Evolutionary conservation across 2,113 vertebrate genomes (phyloP).

Genomic region (Antechinus flavipes): DNA sequence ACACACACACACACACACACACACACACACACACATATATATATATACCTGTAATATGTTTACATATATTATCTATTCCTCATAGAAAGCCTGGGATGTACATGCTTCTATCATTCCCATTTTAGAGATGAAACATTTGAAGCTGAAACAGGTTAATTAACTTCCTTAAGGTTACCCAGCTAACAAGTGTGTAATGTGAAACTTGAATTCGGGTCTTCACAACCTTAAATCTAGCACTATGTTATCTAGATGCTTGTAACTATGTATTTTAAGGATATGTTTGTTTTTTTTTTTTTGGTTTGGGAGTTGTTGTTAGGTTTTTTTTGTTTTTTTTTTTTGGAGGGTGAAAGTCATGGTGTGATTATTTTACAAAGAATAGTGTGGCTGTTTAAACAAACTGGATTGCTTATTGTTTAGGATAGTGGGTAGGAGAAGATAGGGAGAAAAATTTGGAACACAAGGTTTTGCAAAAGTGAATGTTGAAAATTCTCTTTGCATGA

Average conservation of each 20-base stretch:
- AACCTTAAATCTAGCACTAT: not conserved
- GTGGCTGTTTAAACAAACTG: too few species aligned
- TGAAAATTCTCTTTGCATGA: too few species aligned
- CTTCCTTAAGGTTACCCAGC: not conserved
- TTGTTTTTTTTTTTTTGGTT: not conserved
- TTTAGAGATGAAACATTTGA: not conserved
- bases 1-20: too few species aligned
- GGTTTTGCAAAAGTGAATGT: too few species aligned
- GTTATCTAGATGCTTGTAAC: not conserved
- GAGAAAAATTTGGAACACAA: too few species aligned
- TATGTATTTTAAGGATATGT: not conserved
- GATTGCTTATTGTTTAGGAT: too few species aligned
- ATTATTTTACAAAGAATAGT: constrained; percentile 8
- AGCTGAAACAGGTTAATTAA: not conserved
- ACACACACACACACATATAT: too few species aligned
- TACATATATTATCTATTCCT: not conserved
- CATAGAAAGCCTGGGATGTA: not conserved
- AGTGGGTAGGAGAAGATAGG: too few species aligned
- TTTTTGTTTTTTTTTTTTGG: constrained; percentile 4
- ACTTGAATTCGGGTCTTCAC: not conserved
- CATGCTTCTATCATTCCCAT: not conserved
- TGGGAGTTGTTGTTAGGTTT: too few species aligned
- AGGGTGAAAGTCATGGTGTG: not conserved
- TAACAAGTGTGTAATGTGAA: not conserved
- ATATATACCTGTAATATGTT: not conserved